Conservation (phyloP, 2,888 invertebrate genomes). For the Adela reaumurella region DNA sequence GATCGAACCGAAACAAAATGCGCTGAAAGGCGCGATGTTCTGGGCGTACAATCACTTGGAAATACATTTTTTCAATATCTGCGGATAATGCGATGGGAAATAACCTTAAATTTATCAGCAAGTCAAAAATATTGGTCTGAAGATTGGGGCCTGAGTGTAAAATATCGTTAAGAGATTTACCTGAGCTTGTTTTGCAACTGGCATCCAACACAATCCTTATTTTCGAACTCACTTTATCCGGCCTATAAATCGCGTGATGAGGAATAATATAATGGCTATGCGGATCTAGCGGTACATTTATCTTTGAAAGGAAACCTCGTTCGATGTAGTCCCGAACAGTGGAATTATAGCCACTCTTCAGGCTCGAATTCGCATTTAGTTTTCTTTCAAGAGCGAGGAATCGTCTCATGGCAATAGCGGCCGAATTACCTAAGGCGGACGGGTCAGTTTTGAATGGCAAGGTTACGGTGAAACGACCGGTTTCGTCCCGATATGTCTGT, state of each 20-base stretch:
- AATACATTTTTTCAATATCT: constrained; percentile 1
- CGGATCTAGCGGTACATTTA: not conserved
- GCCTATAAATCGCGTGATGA: not conserved
- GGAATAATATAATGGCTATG: not conserved
- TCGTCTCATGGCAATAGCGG: not conserved
- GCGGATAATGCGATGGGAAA: constrained; percentile 1
- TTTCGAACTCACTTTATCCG: not conserved
- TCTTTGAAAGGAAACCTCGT: not conserved
- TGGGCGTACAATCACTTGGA: not conserved
- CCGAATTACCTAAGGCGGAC: not conserved
- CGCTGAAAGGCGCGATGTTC: constrained; percentile 1
- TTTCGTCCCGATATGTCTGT: not conserved
- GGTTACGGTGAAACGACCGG: not conserved
- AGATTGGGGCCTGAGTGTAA: constrained; percentile 1
- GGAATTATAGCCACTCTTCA: not conserved
- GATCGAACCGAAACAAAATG: not conserved
- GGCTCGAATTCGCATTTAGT: not conserved
- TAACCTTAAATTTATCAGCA: not conserved
- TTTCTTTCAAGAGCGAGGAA: constrained; percentile 1
- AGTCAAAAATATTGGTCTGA: not conserved
- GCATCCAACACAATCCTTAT: constrained; percentile 1
- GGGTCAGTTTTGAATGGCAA: not conserved
- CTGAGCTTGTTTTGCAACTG: constrained; percentile 1
- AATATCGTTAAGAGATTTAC: constrained; percentile 1
- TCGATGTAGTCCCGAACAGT: not conserved